Evolutionary conservation across 2,113 vertebrate genomes (phyloP), one percentile per base, ranked within the genome.

Genomic region (Oenanthe melanoleuca): DNA sequence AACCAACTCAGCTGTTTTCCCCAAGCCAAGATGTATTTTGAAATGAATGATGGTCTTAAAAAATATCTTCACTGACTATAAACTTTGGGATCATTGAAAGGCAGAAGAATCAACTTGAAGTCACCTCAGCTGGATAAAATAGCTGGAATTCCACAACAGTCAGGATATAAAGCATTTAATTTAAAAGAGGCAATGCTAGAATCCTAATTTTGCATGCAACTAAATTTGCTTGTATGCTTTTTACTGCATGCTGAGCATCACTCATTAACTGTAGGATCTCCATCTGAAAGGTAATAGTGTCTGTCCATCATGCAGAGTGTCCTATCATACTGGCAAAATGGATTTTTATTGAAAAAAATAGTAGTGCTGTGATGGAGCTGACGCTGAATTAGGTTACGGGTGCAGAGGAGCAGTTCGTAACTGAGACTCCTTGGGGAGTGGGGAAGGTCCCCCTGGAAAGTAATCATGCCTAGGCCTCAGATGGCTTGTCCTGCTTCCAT

Each of bases 401-500:
- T 87, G 66, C 74, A 75, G 57, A 86, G 71, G 40, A 91, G 53
- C 12, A 1, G 70, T 77, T 95, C 0, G 2, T 81, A 94, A 95
- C 83, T 69, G 81, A 96, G 72, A 70, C 21, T 85, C 91, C 84
- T 34, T 19, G 31, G 88, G 71, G 77, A 81, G 45, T 25, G 1
- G 49, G 73, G 72, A 82, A 79, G 11, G 55, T 95, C 93, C 89
- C 91, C 7, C 63, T 84, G 82, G 67, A 56, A 50, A 37, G 80
- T 83, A 94, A 91, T 95, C 2, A 12, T 89, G 79, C 93, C 34
- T 63, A 92, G 95, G 85, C 95, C 97, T 97, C 97, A 97, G 97
- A 83, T 97, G 97, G 89, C 94, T 96, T 42, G 33, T 92, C 92
- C 86, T 94, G 91, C 92, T 96, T 97, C 95, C 92, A 96, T 95